Evolutionary conservation across 2,888 invertebrate species (phyloP).

Genomic region (Habroteleia sp.): DNA sequence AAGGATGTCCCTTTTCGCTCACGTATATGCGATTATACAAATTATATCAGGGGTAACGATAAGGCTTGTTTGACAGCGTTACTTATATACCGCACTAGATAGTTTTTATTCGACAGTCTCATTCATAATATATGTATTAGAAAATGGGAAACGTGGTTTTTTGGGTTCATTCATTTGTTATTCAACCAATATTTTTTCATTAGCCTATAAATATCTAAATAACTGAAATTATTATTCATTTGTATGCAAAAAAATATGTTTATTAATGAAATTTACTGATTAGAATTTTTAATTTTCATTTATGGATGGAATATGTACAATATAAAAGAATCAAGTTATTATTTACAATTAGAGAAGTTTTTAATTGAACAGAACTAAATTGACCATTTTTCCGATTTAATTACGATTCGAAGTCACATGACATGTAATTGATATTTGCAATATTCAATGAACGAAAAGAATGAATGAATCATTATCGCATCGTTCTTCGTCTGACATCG

Average conservation of each 20-base stretch:
- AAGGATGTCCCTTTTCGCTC: constrained; percentile 7
- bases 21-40: constrained; percentile 26
- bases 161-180: not conserved
- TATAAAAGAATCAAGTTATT: too few relatives aligned
- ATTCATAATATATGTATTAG: constrained; percentile 29
- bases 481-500: constrained; percentile 63
- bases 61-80: constrained; percentile 34
- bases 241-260: too few relatives aligned
- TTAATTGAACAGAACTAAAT: constrained; percentile 16
- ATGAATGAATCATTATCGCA: constrained; percentile 57
- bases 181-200: not conserved
- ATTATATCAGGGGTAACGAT: constrained; percentile 25
- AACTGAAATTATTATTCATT: too few relatives aligned
- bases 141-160: constrained; percentile 35
- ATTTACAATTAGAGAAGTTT: too few relatives aligned
- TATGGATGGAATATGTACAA: too few relatives aligned
- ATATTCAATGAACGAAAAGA: constrained; percentile 27
- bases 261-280: too few relatives aligned
- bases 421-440: constrained; percentile 38
- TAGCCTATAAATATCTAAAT: too few relatives aligned
- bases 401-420: constrained; percentile 27
- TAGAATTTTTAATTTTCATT: too few relatives aligned
- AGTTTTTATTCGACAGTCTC: constrained; percentile 36
- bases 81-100: constrained; percentile 50
- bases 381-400: constrained; percentile 31